These are phyloP conservation scores for Chaetogeoica ovagalla DNA, from an alignment of 2,888 invertebrate genomes.

Conservation along the genomic window DNA sequence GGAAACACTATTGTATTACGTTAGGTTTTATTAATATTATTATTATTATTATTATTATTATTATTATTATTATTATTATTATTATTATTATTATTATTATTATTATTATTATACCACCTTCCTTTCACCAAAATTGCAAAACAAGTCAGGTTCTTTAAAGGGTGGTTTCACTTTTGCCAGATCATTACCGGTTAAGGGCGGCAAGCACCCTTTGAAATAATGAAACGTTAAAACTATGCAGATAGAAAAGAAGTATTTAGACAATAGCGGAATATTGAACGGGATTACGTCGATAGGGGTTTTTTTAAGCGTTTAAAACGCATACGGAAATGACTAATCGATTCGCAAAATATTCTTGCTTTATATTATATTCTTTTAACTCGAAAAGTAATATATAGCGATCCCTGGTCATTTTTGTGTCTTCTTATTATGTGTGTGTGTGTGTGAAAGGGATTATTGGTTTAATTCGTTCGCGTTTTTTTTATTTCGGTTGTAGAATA, in stretches of 20 bases:
- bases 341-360: slow-evolving; percentile 24
- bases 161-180: slow-evolving; percentile 47
- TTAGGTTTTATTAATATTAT: slow-evolving; percentile 26
- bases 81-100: background rate
- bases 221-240: slow-evolving; percentile 43
- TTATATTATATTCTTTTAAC: slow-evolving; percentile 21
- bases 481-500: too few species aligned
- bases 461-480: background rate
- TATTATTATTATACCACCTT: background rate
- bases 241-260: slow-evolving; percentile 21
- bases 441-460: too few species aligned
- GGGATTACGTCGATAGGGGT: background rate
- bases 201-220: slow-evolving; percentile 41
- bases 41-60: background rate
- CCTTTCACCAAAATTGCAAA: slow-evolving; percentile 31
- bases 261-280: slow-evolving; percentile 7
- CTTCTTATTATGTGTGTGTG: background rate
- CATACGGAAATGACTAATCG: slow-evolving; percentile 50
- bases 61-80: background rate
- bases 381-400: background rate
- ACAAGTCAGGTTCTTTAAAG: slow-evolving; percentile 42
- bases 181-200: slow-evolving; percentile 52
- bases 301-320: background rate
- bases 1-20: slow-evolving; percentile 49
- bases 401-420: background rate